These are phyloP conservation scores for Sterna hirundo DNA, from an alignment of 2,113 vertebrate genomes.

Conservation along the genomic window DNA sequence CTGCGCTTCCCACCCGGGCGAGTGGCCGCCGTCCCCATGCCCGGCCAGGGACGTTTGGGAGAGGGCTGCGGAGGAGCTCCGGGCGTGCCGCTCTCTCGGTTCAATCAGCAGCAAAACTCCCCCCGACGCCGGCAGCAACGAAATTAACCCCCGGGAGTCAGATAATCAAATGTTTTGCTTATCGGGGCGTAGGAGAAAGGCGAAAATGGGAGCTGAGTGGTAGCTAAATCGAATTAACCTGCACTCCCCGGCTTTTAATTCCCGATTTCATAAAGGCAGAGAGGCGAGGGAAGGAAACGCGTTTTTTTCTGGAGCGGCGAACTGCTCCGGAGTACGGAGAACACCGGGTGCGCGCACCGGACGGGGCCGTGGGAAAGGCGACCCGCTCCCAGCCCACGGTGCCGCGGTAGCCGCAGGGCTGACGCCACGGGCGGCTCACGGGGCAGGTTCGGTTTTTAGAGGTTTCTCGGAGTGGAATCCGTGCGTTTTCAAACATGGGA, in stretches of 20 bases:
- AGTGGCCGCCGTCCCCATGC: not conserved
- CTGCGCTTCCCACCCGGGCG: not conserved
- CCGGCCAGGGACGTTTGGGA: not conserved
- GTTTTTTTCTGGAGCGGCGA: not conserved
- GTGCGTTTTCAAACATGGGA: fast-evolving
- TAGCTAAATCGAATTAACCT: not conserved
- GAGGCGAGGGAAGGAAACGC: not conserved
- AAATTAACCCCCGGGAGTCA: not conserved
- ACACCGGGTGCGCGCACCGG: not conserved
- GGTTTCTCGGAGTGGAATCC: not conserved
- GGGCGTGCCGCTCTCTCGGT: no score
- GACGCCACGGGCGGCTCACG: not conserved
- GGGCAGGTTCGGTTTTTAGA: not conserved
- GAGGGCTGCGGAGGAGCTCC: not conserved
- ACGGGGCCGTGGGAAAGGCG: not conserved
- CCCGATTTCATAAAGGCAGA: not conserved
- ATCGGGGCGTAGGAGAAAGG: not conserved
- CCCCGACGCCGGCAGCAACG: not conserved
- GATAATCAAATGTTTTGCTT: not conserved
- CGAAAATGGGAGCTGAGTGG: not conserved
- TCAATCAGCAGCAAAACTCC: not conserved
- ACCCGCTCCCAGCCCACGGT: no score
- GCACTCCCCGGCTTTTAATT: not conserved
- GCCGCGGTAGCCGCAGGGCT: fast-evolving
- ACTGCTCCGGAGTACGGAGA: not conserved